Percentiles rank a stretch among this genome's conserved stretches.
Conservation (phyloP, 2,113 vertebrate genomes). For the Rafetus swinhoei region DNA sequence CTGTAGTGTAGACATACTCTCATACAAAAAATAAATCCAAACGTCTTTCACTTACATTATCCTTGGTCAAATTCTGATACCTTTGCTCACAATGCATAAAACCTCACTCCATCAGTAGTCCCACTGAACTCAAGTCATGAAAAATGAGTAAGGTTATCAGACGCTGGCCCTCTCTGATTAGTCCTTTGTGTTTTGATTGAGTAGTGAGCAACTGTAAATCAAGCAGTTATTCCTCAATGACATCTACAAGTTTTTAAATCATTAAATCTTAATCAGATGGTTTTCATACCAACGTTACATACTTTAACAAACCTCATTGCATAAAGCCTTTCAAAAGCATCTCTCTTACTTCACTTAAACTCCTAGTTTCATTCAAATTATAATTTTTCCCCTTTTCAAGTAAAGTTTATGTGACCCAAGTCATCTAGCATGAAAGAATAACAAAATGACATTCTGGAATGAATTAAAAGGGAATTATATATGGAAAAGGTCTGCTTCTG, state of each 20-base stretch:
- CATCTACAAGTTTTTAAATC: neutral
- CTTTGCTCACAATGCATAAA: neutral
- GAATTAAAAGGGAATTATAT: slow-evolving; percentile 17
- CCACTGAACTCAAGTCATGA: neutral
- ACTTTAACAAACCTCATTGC: slow-evolving; percentile 13
- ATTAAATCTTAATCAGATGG: neutral
- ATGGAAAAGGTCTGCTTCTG: neutral
- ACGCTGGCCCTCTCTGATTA: neutral
- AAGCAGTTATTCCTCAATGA: neutral
- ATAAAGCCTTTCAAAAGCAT: slow-evolving; percentile 18
- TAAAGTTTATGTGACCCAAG: neutral
- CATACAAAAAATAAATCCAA: neutral
- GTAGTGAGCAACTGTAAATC: neutral
- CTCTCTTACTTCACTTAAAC: slow-evolving; percentile 38
- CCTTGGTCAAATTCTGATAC: neutral
- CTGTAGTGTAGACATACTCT: neutral
- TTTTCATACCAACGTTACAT: neutral
- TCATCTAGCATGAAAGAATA: slow-evolving; percentile 14
- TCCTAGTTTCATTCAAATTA: slow-evolving; percentile 47
- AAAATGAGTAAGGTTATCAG: neutral
- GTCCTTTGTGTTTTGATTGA: neutral
- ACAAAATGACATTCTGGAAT: neutral
- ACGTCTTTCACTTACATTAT: neutral
- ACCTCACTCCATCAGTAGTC: neutral
- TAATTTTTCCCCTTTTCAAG: neutral